phyloP scores from a whole-genome alignment of 35 echinoderm and acorn worm species.

The Eucidaris tribuloides region DNA sequence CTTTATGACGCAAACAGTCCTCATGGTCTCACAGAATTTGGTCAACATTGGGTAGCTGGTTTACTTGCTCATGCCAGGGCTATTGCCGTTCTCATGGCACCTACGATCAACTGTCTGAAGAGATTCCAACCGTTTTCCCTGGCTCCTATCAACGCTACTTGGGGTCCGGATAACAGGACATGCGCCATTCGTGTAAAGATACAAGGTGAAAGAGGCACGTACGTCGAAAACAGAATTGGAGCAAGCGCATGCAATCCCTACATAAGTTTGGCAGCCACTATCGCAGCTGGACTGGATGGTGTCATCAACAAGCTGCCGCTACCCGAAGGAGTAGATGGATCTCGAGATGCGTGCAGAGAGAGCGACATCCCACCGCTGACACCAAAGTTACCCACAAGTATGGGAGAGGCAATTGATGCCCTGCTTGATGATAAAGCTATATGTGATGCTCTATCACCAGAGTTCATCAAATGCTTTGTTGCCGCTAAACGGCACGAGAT shows the following conservation, averaged over 20 bases:
- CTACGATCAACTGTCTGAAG: slow-evolving; percentile 59
- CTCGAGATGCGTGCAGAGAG: neutral
- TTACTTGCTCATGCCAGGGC: slow-evolving; percentile 44
- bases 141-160: slow-evolving; percentile 43
- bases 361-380: neutral
- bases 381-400: neutral
- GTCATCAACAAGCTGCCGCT: slow-evolving; percentile 43
- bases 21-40: slow-evolving; percentile 32
- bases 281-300: slow-evolving; percentile 69
- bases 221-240: slow-evolving; percentile 67
- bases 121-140: slow-evolving; percentile 25
- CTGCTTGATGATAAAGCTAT: slow-evolving; percentile 7
- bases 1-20: slow-evolving; percentile 25
- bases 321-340: neutral
- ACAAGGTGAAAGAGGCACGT: slow-evolving; percentile 36
- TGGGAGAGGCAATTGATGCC: slow-evolving; percentile 19
- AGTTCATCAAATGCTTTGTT: slow-evolving; percentile 35
- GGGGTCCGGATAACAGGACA: slow-evolving; percentile 64
- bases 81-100: slow-evolving; percentile 38
- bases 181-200: slow-evolving; percentile 37
- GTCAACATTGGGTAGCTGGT: slow-evolving; percentile 60
- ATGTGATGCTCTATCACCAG: neutral
- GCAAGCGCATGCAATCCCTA: slow-evolving; percentile 58
- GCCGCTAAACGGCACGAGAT: slow-evolving; percentile 11
- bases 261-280: slow-evolving; percentile 40